A percentile compares a stretch with the other conserved stretches of the same genome.
phyloP scores from a whole-genome alignment of 1,140 invertebrate species.

The Rhopalosiphum padi region DNA sequence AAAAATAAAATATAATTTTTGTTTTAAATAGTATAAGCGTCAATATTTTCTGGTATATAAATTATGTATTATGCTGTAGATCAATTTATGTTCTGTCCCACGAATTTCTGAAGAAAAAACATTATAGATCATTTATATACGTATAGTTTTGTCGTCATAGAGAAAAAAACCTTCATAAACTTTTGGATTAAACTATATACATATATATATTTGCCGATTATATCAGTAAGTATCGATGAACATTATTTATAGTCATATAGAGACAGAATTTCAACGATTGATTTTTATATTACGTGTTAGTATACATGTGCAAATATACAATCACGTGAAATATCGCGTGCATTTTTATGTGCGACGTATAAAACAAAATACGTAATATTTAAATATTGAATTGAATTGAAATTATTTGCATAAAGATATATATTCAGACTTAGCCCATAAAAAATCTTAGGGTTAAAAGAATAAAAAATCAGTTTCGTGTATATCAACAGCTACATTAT shows the following conservation, averaged over 20 bases:
- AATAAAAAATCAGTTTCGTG: background rate
- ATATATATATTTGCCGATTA: background rate
- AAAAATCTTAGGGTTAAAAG: background rate
- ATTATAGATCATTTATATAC: conserved; percentile 12
- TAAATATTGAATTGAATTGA: background rate
- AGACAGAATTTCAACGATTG: background rate
- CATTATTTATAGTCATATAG: background rate
- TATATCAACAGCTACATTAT: background rate
- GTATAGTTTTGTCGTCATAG: background rate
- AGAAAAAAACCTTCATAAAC: background rate
- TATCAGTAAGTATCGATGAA: background rate
- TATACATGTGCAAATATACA: background rate
- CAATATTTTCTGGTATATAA: background rate
- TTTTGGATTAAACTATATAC: background rate
- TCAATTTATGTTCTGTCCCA: background rate
- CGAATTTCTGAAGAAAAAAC: background rate
- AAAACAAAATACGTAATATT: conserved; percentile 9
- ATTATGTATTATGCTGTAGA: background rate
- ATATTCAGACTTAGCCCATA: background rate
- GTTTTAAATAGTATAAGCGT: background rate
- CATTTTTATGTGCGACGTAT: background rate
- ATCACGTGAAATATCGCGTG: conserved; percentile 2
- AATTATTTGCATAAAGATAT: conserved; percentile 9
- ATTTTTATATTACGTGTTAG: conserved; percentile 35
- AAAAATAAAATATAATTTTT: background rate